These are phyloP conservation scores for Seriola aureovittata DNA, from an alignment of 2,113 vertebrate species.

Conservation along the genomic window DNA sequence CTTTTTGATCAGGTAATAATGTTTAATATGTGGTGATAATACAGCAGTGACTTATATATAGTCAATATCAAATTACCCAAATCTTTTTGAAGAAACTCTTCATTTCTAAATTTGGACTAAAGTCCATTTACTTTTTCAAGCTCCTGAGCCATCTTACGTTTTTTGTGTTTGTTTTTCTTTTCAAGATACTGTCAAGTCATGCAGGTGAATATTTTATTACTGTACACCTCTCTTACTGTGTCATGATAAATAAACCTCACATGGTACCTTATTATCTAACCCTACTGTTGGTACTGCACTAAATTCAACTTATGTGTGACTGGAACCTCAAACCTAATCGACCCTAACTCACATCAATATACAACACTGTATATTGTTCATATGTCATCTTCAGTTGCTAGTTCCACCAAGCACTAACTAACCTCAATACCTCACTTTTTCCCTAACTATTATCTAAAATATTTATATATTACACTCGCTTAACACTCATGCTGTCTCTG, in stretches of 20 bases:
- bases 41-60: background rate
- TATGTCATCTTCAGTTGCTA: background rate
- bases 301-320: slow-evolving; percentile 1
- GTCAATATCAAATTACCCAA: background rate
- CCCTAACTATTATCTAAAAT: background rate
- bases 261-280: slow-evolving; percentile 6
- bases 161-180: slow-evolving; percentile 41
- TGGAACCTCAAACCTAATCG: slow-evolving; percentile 1
- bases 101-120: background rate
- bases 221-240: slow-evolving; percentile 5
- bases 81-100: background rate
- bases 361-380: background rate
- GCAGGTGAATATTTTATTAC: slow-evolving; percentile 55
- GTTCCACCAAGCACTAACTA: background rate
- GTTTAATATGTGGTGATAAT: background rate
- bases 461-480: background rate
- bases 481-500: background rate
- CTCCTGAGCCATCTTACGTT: slow-evolving; percentile 5
- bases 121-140: slow-evolving; percentile 26
- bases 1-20: slow-evolving; percentile 89
- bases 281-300: background rate
- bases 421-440: background rate
- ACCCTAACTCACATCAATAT: background rate
- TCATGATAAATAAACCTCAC: slow-evolving; percentile 13
- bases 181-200: slow-evolving; percentile 50